Percentiles rank a stretch among this genome's conserved stretches.
Conservation (phyloP, 2,113 vertebrate species). For the Stegastes partitus region DNA sequence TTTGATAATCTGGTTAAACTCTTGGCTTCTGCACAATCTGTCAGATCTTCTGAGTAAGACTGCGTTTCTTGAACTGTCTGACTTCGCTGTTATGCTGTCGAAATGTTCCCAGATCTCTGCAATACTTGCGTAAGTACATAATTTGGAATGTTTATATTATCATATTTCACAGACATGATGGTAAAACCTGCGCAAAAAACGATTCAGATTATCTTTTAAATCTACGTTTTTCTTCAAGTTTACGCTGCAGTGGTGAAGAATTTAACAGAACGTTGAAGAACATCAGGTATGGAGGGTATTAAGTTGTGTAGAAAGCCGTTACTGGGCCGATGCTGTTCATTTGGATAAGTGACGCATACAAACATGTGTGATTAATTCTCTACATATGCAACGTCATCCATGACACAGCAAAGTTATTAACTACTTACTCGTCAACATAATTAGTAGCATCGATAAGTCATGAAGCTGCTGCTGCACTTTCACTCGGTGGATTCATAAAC, state of each 20-base stretch:
- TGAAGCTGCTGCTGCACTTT: neutral
- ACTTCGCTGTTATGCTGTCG: neutral
- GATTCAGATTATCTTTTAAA: too few relatives aligned
- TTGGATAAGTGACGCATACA: neutral
- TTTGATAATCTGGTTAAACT: neutral
- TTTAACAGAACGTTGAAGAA: neutral
- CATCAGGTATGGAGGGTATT: too few relatives aligned
- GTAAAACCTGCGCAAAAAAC: neutral
- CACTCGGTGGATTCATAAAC: neutral
- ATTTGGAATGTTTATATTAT: neutral
- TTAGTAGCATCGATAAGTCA: too few relatives aligned
- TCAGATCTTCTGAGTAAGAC: neutral
- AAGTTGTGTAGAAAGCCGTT: too few relatives aligned
- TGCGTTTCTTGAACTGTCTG: neutral
- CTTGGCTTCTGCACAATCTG: conserved; percentile 3
- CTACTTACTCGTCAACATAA: too few relatives aligned
- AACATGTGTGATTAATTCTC: too few relatives aligned
- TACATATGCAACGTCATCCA: too few relatives aligned
- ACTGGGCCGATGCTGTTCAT: neutral
- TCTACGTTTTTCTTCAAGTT: neutral
- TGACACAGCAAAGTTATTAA: too few relatives aligned
- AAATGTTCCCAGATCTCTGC: neutral
- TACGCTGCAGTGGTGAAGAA: neutral
- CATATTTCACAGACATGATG: neutral
- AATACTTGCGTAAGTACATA: neutral